Percentiles rank a stretch among this genome's conserved stretches.
Evolutionary conservation across 2,113 vertebrate species (phyloP).

Genomic region (Pyrgilauda ruficollis): DNA sequence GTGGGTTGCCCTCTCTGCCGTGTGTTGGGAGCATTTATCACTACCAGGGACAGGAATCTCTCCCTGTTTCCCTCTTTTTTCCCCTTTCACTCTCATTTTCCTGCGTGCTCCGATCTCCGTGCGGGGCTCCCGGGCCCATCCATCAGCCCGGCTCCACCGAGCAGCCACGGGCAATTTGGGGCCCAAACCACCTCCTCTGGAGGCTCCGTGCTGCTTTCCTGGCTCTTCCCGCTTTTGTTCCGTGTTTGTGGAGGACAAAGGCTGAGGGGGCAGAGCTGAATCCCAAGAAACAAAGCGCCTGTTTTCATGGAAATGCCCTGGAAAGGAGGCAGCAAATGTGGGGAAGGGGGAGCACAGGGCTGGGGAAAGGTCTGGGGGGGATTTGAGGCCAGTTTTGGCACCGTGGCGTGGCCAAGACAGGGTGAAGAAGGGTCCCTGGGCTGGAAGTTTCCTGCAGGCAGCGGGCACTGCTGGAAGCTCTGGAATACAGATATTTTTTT

Average conservation of each 20-base stretch:
- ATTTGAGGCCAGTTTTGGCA: accelerated
- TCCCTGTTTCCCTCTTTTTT: neutral
- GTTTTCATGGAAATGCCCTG: conserved; percentile 25
- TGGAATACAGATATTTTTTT: neutral
- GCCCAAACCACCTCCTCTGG: neutral
- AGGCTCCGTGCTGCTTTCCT: neutral
- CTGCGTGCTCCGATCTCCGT: neutral
- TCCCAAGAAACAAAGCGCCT: neutral
- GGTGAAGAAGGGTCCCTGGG: neutral
- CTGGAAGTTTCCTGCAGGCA: conserved; percentile 50
- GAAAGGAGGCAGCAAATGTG: neutral
- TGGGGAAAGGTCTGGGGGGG: neutral
- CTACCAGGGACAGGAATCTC: neutral
- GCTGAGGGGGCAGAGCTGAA: neutral
- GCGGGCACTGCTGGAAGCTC: neutral
- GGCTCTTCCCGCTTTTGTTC: neutral
- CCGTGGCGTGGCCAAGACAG: neutral
- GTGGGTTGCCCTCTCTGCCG: neutral
- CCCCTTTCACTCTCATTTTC: neutral
- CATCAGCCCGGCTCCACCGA: neutral
- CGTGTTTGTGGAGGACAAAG: neutral
- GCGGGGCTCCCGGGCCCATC: neutral
- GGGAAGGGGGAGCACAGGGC: neutral
- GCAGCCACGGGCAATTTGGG: neutral
- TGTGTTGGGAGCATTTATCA: neutral